These are phyloP conservation scores for Myiozetetes cayanensis DNA, from an alignment of 2,113 vertebrate genomes.

Conservation along the genomic window DNA sequence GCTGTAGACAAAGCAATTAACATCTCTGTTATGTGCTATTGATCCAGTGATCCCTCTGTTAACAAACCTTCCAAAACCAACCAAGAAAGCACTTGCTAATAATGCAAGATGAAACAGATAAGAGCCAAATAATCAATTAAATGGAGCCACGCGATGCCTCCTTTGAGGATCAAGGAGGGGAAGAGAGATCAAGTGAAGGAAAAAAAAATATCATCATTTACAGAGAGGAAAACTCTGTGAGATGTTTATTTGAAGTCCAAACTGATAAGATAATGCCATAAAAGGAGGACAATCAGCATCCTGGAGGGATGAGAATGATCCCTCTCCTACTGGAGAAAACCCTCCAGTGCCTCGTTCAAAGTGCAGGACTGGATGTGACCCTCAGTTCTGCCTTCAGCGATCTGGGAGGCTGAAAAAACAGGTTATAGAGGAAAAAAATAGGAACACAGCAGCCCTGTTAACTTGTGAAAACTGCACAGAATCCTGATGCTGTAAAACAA, in stretches of 20 bases:
- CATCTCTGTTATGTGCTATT: slow-evolving; percentile 49
- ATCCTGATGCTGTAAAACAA: neutral
- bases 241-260: slow-evolving; percentile 1
- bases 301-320: neutral
- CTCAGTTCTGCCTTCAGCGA: neutral
- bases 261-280: neutral
- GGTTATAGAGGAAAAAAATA: fast-evolving
- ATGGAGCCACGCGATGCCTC: neutral
- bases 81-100: neutral
- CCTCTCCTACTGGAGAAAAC: neutral
- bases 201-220: neutral
- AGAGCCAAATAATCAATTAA: slow-evolving; percentile 53
- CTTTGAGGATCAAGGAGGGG: slow-evolving; percentile 36
- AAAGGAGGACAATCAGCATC: neutral
- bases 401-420: neutral
- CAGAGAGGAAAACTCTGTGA: neutral
- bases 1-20: slow-evolving; percentile 63
- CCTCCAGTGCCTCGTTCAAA: neutral
- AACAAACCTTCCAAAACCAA: slow-evolving; percentile 24
- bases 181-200: slow-evolving; percentile 8
- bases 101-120: slow-evolving; percentile 43
- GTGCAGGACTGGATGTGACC: neutral
- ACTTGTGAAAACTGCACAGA: neutral
- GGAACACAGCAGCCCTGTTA: neutral
- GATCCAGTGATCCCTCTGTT: slow-evolving; percentile 55